Evolutionary conservation across 2,113 vertebrate genomes (phyloP).

Genomic region (Helogale parvula): DNA sequence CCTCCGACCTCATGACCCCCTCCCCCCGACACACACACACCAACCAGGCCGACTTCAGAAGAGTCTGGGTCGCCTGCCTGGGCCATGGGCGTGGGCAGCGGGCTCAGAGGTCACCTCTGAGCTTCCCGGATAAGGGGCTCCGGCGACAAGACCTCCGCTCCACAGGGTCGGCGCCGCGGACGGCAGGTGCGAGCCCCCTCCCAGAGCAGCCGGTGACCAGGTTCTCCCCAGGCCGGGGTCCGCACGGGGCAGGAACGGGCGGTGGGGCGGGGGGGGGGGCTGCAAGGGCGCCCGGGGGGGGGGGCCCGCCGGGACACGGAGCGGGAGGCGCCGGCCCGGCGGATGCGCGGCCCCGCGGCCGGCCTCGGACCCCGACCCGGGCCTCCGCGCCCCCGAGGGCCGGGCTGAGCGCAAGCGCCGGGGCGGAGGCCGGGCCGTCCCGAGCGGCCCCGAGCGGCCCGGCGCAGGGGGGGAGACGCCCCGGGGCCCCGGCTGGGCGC

Average conservation of each 20-base stretch:
- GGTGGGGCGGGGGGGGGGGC: no score
- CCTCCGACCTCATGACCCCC: neutral
- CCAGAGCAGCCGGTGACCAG: neutral
- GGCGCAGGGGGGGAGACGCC: neutral
- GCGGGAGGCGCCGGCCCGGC: neutral
- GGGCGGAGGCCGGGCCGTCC: neutral
- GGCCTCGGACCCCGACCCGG: neutral
- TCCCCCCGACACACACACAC: neutral
- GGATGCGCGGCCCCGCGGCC: neutral
- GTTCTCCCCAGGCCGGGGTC: neutral
- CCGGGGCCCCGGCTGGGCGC: neutral
- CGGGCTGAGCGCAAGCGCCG: neutral
- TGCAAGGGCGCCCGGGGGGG: neutral
- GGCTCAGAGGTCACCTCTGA: neutral
- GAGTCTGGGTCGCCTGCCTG: rapidly evolving
- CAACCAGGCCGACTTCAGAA: no score
- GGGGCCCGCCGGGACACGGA: neutral
- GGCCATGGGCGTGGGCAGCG: neutral
- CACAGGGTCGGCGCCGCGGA: neutral
- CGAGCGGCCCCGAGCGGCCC: neutral
- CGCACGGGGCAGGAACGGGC: neutral
- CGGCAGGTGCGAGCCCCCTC: neutral
- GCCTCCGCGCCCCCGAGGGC: neutral
- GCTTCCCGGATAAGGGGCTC: neutral
- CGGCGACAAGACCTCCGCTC: neutral